Evolutionary conservation across 2,888 invertebrate species (phyloP), one percentile per base, ranked within the genome.

Genomic region (Ennomos fuscantarius): DNA sequence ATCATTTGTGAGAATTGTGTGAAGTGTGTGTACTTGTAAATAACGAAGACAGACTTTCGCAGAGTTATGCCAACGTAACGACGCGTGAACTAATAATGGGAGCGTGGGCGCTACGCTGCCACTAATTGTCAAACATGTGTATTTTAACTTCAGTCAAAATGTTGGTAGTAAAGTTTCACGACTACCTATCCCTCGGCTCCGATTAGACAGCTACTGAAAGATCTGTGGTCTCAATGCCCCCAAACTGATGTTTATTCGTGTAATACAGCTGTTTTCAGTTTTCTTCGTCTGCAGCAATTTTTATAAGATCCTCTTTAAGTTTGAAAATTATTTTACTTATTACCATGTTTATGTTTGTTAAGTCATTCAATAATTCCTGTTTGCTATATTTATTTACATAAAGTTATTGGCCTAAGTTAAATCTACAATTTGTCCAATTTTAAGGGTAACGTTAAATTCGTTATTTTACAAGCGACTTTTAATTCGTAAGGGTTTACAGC

Each of bases 111-210:
- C 77, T 73, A 82, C 84, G 81, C 68, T 73, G 68, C 69, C 77
- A 78, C 81, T 88, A 85, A 89, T 89, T 87, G 86, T 86, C 84
- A 84, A 81, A 89, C 89, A 88, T 80, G 83, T 86, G 88, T 89
- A 88, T 87, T 89, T 89, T 83, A 78, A 84, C 84, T 87, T 83
- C 83, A 82, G 82, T 83, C 83, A 82, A 82, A 79, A 76, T 75
- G 77, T 73, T 62, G 69, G 72, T 79, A 79, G 86, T 87, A 85
- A 84, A 82, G 74, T 84, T 84, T 81, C 82, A 81, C 79, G 82
- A 76, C 70, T 74, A n/a, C n/a, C n/a, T n/a, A 76, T 74, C 71
- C 74, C 72, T 66, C 69, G 69, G 69, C 73, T 66, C 82, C 86
- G 83, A 86, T 87, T 85, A 86, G 81, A 74, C 68, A 64, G 65